Percentiles rank a stretch among this genome's conserved stretches.
Conservation (phyloP, 2,888 invertebrate species). For the Cepaea hortensis region DNA sequence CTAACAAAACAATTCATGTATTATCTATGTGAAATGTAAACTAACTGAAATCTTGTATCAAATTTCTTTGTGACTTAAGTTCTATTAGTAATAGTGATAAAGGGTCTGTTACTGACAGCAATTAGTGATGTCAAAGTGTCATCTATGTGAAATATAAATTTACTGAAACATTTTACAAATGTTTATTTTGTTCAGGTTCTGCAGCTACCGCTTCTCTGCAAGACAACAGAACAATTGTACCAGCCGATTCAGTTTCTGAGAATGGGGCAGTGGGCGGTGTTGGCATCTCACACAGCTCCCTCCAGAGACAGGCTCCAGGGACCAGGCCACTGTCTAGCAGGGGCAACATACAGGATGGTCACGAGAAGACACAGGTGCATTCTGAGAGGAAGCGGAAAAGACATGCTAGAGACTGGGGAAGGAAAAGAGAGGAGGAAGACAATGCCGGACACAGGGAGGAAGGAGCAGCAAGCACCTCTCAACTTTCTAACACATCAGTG, state of each 20-base stretch:
- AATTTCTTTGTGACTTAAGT: too few relatives aligned
- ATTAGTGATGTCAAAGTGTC: too few relatives aligned
- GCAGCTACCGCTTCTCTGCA: neutral
- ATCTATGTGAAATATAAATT: too few relatives aligned
- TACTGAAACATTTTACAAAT: too few relatives aligned
- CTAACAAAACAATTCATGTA: too few relatives aligned
- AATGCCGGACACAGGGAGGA: neutral
- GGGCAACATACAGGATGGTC: neutral
- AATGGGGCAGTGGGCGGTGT: conserved; percentile 48
- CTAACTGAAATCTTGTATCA: too few relatives aligned
- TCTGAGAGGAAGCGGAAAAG: conserved; percentile 32
- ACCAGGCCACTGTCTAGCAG: neutral
- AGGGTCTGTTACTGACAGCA: too few relatives aligned
- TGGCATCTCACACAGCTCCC: conserved; percentile 24
- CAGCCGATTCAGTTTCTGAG: neutral
- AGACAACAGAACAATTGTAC: too few relatives aligned
- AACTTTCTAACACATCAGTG: conserved; percentile 6
- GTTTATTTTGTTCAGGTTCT: neutral
- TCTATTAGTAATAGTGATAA: too few relatives aligned
- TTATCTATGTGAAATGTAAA: too few relatives aligned
- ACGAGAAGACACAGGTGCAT: neutral
- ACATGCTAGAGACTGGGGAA: neutral
- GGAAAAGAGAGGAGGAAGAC: conserved; percentile 1
- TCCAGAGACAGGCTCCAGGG: neutral
- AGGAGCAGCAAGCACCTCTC: neutral